Evolutionary conservation across 1,140 invertebrate genomes (phyloP).

Genomic region (Triops longicaudatus): DNA sequence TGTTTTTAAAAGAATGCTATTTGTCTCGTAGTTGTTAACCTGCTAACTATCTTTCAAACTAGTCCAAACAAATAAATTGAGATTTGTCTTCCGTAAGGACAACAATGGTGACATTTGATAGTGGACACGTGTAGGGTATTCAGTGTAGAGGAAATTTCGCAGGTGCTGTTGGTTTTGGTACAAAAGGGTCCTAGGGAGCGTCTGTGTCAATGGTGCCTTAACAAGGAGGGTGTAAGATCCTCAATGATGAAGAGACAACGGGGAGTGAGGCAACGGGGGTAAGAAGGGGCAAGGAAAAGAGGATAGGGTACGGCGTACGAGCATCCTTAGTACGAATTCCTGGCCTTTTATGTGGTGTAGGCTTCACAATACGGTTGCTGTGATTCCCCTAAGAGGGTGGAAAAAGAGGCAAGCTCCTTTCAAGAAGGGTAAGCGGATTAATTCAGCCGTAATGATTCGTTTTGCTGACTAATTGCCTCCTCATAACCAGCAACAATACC

Average conservation of each 20-base stretch:
- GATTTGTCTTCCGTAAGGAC: conserved; percentile 22
- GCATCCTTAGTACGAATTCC: background rate
- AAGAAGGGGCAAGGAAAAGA: background rate
- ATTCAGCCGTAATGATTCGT: conserved; percentile 17
- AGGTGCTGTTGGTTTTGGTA: background rate
- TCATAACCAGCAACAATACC: conserved; percentile 2
- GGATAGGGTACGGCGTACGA: background rate
- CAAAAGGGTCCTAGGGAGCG: too few species aligned
- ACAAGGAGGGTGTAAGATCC: too few species aligned
- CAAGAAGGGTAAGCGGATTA: background rate
- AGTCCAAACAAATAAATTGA: conserved; percentile 37
- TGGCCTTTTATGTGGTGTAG: background rate
- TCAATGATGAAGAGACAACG: too few species aligned
- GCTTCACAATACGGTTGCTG: background rate
- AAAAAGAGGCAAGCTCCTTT: conserved; percentile 3
- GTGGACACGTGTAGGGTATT: background rate
- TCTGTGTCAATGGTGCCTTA: too few species aligned
- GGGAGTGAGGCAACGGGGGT: background rate
- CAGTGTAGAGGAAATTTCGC: background rate
- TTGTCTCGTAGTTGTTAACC: too few species aligned
- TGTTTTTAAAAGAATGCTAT: too few species aligned
- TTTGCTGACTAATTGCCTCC: conserved; percentile 20
- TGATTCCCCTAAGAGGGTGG: background rate
- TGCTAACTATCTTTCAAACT: too few species aligned
- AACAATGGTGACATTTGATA: conserved; percentile 17